Evolutionary conservation across 2,888 invertebrate genomes (phyloP).

Genomic region (Apantesis nais): DNA sequence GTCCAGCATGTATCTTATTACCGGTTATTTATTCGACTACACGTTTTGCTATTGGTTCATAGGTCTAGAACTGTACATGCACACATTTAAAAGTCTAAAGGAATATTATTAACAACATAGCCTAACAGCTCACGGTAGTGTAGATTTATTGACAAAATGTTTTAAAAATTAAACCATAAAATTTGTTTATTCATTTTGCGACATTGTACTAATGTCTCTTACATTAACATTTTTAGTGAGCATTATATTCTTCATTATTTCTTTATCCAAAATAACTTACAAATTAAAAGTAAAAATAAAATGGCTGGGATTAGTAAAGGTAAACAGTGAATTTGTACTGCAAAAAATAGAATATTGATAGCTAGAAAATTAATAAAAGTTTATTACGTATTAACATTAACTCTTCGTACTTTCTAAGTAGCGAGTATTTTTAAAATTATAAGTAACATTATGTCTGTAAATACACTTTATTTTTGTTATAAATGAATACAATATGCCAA

Average conservation of each 20-base stretch:
- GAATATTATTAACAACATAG: background rate
- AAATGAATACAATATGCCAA: background rate
- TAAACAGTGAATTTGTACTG: background rate
- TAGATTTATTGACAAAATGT: background rate
- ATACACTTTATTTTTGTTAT: background rate
- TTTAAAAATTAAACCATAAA: background rate
- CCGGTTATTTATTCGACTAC: constrained; percentile 14
- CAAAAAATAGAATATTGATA: background rate
- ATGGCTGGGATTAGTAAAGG: background rate
- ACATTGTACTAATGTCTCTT: too few species aligned
- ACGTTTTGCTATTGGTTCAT: background rate
- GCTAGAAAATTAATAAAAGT: background rate
- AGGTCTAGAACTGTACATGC: background rate
- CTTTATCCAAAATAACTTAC: too few species aligned
- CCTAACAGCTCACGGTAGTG: background rate
- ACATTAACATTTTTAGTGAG: too few species aligned
- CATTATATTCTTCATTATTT: too few species aligned
- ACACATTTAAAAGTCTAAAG: background rate
- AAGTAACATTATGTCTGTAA: background rate
- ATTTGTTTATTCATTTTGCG: background rate
- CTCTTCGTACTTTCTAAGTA: background rate
- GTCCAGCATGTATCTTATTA: constrained; percentile 19
- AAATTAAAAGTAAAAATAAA: too few species aligned
- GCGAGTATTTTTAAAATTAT: background rate
- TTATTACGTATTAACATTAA: background rate